Percentiles rank a stretch among this genome's conserved stretches.
Evolutionary conservation across 2,888 invertebrate genomes (phyloP).

Genomic region (Spicauda simplicius): DNA sequence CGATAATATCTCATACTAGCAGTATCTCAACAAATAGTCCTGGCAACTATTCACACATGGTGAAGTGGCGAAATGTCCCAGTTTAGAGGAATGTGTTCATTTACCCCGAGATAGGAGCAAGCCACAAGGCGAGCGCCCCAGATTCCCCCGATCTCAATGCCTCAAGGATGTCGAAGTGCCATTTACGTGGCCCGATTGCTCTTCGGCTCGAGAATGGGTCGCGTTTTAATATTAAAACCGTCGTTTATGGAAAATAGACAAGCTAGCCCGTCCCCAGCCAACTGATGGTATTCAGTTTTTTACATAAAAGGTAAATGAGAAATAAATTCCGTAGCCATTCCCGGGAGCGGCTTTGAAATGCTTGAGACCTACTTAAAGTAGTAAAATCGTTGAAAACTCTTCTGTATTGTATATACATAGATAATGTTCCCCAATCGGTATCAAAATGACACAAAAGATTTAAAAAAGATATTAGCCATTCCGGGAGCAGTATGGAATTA

Average conservation of each 20-base stretch:
- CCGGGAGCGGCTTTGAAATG: no score
- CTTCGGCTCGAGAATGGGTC: slow-evolving; percentile 7
- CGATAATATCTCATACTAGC: no score
- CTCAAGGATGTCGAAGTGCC: slow-evolving; percentile 36
- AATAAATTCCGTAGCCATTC: background rate
- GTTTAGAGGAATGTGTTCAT: slow-evolving; percentile 13
- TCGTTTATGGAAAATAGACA: slow-evolving; percentile 1
- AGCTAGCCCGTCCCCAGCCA: background rate
- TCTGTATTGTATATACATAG: no score
- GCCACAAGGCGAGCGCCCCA: slow-evolving; percentile 47
- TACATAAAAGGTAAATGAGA: background rate
- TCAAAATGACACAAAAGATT: no score
- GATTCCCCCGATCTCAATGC: slow-evolving; percentile 46
- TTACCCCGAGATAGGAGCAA: slow-evolving; percentile 15
- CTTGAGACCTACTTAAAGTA: no score
- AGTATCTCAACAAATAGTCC: background rate
- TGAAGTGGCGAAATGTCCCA: slow-evolving; percentile 14
- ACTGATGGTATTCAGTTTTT: no score
- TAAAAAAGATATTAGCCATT: no score
- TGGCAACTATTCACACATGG: background rate
- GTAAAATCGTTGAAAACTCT: no score
- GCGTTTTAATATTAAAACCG: slow-evolving; percentile 24
- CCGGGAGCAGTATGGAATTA: no score
- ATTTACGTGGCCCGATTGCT: slow-evolving; percentile 19
- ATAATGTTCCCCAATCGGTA: no score